Evolutionary conservation across 2,888 invertebrate genomes (phyloP), one percentile per base, ranked within the genome.

Genomic region (Drosophila barbarae): DNA sequence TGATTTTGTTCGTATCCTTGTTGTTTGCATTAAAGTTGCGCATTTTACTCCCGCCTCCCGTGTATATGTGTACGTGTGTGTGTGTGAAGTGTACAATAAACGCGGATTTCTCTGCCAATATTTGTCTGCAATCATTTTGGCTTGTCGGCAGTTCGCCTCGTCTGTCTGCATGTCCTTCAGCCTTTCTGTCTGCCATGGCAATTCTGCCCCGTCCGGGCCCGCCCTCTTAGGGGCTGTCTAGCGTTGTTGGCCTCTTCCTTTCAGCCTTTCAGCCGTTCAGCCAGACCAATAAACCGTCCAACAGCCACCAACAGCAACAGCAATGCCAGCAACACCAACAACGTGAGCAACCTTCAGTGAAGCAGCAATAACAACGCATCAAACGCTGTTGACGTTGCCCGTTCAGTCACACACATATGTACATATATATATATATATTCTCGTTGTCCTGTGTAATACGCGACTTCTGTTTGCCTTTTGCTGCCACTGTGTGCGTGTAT

Each of bases 21-120:
- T 69, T 67, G 72, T 75, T 78, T 77, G 80, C 75, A 71, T 80
- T 77, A 77, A 77, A 77, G 77, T 75, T 71, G 69, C 77, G 71
- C 71, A 71, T 68, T 75, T 75, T 65, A 59, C 59, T 44, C 44
- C 44, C 28, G 44, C 44, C 28, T 30, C 44, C 44, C 7, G 21
- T 63, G 12, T 35, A 44, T 13, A 32, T 57, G 7, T 18, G 18
- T 18, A 39, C 18, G 18, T 39, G 47, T 53, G 42, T 63, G 50
- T 67, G 59, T 68, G 79, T 77, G 72, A 78, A 78, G 84, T 83
- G 84, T 69, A 79, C 79, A 79, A 79, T 79, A 79, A 79, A 79
- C 84, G 84, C 84, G 79, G 82, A 79, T 79, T 67, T 79, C 79
- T 71, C 79, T 63, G 78, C 76, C 84, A 79, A 79, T 79, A 79